Base-by-base conservation (phyloP, 2,113 vertebrate genomes). In the Sus scrofa region DNA sequence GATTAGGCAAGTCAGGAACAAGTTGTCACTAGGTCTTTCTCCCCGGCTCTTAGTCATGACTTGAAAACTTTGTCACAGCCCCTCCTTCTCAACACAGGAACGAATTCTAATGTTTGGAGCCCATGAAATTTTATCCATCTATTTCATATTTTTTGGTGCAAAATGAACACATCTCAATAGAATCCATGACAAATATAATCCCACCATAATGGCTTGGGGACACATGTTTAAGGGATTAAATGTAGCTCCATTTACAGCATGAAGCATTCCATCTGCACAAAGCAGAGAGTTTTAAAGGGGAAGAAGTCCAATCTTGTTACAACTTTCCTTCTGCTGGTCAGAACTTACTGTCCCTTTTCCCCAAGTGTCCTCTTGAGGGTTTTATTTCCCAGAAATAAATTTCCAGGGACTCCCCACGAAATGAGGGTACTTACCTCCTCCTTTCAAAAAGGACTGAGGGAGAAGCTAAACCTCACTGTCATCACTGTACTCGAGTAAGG, bases 91-190 rank as follows among this genome's bases (percentile, higher is more conserved):
- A 26, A n/a, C 4, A 8, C 12, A 56, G 70, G 8, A 18, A 44
- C 19, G 7, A 73, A 63, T 18, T 85, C 83, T 6, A 39, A 16
- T 7, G 13, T 12, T 20, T 20, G 32, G 44, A 77, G 32, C 26
- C n/a, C 44, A 6, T 22, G 44, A 71, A 30, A 92, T 32, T 2
- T 67, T 18, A 84, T 89, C 68, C 27, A 34, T 65, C 52, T 58
- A 16, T 14, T 89, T 67, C 15, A 13, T 67, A 83, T 32, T 67
- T 92, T 73, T 44, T 92, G 54, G 34, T 65, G 15, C 26, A 83
- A 87, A 86, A 73, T 83, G 74, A 95, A 67, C 85, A 94, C 50
- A 68, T 86, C 56, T 86, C n/a, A 18, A 70, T 62, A 82, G 85
- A 78, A 92, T 85, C 81, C 22, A 0, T 92, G 94, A 92, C 79